phyloP scores from a whole-genome alignment of 2,797 vertebrate species.

The Anabas testudineus region DNA sequence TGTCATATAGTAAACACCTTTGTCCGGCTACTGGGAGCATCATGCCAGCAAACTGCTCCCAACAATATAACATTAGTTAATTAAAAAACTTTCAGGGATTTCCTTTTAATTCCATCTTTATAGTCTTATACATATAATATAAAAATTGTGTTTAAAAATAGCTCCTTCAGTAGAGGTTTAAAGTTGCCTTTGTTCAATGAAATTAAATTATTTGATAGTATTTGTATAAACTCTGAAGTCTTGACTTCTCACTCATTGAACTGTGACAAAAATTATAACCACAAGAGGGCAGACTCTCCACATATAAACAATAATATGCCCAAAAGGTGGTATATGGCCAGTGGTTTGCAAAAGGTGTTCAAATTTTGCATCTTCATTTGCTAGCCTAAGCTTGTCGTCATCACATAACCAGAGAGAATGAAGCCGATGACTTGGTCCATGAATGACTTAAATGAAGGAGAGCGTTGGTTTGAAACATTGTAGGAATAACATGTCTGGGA shows the following conservation, averaged over 20 bases:
- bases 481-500: not conserved
- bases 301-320: conserved; percentile 26
- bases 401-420: not conserved
- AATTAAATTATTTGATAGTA: not conserved
- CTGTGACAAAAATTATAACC: conserved; percentile 54
- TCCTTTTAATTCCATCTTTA: too few species aligned
- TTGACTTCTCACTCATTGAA: not conserved
- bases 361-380: not conserved
- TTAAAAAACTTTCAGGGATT: too few species aligned
- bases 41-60: too few species aligned
- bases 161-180: too few species aligned
- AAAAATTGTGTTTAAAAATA: too few species aligned
- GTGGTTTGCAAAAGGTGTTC: not conserved
- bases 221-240: not conserved
- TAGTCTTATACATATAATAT: too few species aligned
- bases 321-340: not conserved
- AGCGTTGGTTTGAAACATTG: not conserved
- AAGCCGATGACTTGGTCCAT: not conserved
- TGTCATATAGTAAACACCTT: too few species aligned
- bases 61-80: too few species aligned
- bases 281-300: conserved; percentile 72
- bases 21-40: too few species aligned
- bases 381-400: not conserved
- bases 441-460: not conserved
- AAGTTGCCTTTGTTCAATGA: not conserved